Evolutionary conservation across 2,797 vertebrate genomes (phyloP).

Genomic region (Caiman crocodilus): DNA sequence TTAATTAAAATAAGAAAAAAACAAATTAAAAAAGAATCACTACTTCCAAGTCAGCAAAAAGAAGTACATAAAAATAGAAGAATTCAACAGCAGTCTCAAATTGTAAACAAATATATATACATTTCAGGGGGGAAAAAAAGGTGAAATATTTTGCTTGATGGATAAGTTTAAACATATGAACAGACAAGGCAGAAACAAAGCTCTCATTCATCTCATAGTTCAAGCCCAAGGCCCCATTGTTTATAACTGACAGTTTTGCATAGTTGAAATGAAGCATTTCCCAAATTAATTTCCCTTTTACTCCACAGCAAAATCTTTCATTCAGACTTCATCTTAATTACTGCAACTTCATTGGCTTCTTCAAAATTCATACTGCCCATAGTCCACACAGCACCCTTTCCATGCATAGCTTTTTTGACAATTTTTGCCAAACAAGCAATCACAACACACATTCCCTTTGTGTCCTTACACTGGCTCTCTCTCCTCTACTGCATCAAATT

Average conservation of each 20-base stretch:
- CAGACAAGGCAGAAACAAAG: conserved; percentile 73
- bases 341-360: not conserved
- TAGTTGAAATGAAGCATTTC: conserved; percentile 61
- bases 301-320: not conserved
- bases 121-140: conserved; percentile 26
- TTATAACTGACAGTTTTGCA: conserved; percentile 60
- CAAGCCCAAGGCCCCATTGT: conserved; percentile 65
- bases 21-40: conserved; percentile 43
- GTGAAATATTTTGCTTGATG: conserved; percentile 50
- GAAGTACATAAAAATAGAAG: not conserved
- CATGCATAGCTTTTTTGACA: too few species aligned
- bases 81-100: not conserved
- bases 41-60: conserved; percentile 48
- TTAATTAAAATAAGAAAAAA: conserved; percentile 29
- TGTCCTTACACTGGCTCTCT: not conserved
- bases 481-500: not conserved
- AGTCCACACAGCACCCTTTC: not conserved
- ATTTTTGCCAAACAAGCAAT: not conserved
- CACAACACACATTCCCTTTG: not conserved
- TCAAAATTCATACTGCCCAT: not conserved
- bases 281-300: conserved; percentile 36
- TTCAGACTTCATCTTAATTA: not conserved
- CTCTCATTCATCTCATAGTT: conserved; percentile 62
- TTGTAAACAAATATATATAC: conserved; percentile 26
- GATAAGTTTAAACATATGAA: conserved; percentile 62